phyloP scores from a whole-genome alignment of 2,113 vertebrate genomes.

The Neodon shergylaensis region DNA sequence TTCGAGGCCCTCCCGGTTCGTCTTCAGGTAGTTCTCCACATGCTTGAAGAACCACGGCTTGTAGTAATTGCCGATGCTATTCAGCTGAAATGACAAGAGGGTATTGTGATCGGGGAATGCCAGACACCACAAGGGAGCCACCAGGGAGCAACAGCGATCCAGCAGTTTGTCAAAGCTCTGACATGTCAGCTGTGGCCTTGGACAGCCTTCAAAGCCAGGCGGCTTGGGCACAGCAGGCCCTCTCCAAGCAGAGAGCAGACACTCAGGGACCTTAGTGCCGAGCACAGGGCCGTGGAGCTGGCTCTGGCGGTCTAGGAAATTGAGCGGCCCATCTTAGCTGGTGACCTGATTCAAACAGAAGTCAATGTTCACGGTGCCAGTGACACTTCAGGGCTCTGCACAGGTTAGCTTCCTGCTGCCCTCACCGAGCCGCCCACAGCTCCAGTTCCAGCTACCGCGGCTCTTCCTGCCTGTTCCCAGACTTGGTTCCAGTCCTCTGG shows the following conservation, averaged over 20 bases:
- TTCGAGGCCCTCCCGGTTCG: constrained; percentile 87
- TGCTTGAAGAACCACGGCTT: constrained; percentile 99
- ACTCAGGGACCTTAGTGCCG: background rate
- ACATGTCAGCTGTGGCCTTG: background rate
- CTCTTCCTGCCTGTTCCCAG: no score
- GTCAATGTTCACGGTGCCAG: accelerated
- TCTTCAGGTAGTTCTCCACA: constrained; percentile 92
- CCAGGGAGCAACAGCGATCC: background rate
- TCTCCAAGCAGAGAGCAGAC: background rate
- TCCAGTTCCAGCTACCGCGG: accelerated
- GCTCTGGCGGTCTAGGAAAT: background rate
- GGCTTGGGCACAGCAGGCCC: background rate
- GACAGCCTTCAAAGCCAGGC: background rate
- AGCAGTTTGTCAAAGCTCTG: background rate
- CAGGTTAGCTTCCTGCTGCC: background rate
- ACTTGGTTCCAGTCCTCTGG: background rate
- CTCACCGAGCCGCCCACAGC: accelerated
- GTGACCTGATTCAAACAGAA: background rate
- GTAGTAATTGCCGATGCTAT: constrained; percentile 95
- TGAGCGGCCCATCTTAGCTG: background rate
- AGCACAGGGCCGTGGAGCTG: background rate
- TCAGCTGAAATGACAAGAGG: constrained; percentile 87
- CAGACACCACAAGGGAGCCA: background rate
- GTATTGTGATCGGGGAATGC: constrained; percentile 20
- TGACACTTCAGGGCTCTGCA: accelerated